Evolutionary conservation across 2,888 invertebrate species (phyloP).

Genomic region (Chrysolina oricalcia): DNA sequence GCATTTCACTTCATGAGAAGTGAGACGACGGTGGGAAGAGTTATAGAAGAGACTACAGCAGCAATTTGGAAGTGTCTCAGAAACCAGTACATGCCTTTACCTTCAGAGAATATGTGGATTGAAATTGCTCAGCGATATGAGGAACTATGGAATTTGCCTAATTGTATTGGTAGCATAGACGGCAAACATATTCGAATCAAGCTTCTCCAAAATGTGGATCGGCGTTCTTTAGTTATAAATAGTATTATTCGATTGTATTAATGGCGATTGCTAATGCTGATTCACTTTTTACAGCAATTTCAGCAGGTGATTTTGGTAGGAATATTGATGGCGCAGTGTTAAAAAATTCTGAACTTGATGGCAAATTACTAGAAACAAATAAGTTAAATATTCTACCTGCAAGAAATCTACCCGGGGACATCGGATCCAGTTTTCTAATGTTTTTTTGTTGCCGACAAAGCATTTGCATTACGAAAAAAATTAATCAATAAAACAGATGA

Average conservation of each 20-base stretch:
- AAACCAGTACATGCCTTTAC: constrained; percentile 32
- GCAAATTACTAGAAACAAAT: constrained; percentile 27
- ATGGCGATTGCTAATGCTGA: no score
- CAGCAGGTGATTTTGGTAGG: constrained; percentile 40
- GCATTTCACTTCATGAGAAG: no score
- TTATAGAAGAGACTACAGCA: no score
- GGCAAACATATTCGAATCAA: constrained; percentile 52
- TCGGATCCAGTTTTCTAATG: constrained; percentile 37
- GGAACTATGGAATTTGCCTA: constrained; percentile 52
- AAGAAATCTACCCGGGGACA: no score
- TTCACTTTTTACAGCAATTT: constrained; percentile 31
- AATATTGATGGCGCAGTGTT: constrained; percentile 38
- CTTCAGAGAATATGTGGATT: constrained; percentile 46
- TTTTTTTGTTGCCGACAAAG: constrained; percentile 38
- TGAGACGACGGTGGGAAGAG: no score
- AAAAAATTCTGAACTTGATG: constrained; percentile 35
- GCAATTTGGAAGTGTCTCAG: constrained; percentile 33
- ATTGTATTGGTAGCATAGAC: no score
- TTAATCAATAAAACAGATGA: constrained; percentile 17
- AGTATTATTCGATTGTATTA: no score
- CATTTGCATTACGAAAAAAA: constrained; percentile 37
- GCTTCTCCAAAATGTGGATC: no score
- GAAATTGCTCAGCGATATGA: constrained; percentile 43
- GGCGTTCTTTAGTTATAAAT: no score
- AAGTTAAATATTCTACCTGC: no score